Conservation (phyloP, 2,888 invertebrate species). For the Mythimna pallens region DNA sequence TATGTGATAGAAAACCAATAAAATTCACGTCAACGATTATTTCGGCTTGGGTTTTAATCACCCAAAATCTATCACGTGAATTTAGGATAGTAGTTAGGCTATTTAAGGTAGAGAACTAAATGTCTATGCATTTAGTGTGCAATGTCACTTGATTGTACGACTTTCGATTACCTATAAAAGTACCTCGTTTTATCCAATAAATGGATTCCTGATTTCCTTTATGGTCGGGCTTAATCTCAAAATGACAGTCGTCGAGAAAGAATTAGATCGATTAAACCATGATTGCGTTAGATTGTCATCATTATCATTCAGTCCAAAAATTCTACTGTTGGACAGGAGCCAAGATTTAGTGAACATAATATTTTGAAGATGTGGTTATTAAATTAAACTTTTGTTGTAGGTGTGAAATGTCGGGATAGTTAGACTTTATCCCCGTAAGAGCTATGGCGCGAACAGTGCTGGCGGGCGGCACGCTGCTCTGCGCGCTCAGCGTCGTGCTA, state of each 20-base stretch:
- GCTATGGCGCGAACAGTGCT: slow-evolving; percentile 84
- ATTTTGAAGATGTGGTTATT: not conserved
- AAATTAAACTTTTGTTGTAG: slow-evolving; percentile 67
- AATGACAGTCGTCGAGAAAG: slow-evolving; percentile 8
- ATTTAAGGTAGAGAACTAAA: not conserved
- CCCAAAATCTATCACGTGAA: not conserved
- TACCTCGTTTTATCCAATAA: slow-evolving; percentile 9
- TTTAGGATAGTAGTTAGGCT: not conserved
- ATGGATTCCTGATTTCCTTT: slow-evolving; percentile 16
- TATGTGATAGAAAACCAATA: not conserved
- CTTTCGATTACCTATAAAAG: slow-evolving; percentile 8
- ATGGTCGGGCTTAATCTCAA: slow-evolving; percentile 7
- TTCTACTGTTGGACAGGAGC: not conserved
- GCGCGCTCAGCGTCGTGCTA: slow-evolving; percentile 78
- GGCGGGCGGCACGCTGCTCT: slow-evolving; percentile 84
- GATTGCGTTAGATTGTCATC: slow-evolving; percentile 8
- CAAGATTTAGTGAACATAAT: slow-evolving; percentile 1
- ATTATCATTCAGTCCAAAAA: slow-evolving; percentile 3
- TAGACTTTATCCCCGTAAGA: slow-evolving; percentile 68
- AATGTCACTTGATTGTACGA: slow-evolving; percentile 1
- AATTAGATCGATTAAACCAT: slow-evolving; percentile 8
- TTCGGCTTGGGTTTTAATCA: not conserved
- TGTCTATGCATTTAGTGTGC: not conserved
- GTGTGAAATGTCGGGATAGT: slow-evolving; percentile 86
- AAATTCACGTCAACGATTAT: slow-evolving; percentile 5